Conservation (phyloP, 2,797 vertebrate species). For the Chiloscyllium punctatum region DNA sequence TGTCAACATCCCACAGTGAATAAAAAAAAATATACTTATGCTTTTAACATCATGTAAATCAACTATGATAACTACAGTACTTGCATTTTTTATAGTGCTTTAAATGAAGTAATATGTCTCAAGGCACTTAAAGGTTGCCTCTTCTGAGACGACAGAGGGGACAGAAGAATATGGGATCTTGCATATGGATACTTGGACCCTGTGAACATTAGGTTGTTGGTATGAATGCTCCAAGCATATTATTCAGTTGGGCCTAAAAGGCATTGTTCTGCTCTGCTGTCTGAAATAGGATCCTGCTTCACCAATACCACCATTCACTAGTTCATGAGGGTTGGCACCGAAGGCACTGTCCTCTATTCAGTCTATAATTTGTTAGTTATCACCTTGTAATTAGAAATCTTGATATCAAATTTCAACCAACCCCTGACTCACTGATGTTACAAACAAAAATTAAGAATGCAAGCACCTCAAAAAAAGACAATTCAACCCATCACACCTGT, state of each 20-base stretch:
- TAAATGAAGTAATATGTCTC: background rate
- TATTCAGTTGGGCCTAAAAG: background rate
- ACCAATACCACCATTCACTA: background rate
- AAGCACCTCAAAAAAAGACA: background rate
- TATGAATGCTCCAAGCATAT: background rate
- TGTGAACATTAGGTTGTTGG: background rate
- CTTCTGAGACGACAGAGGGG: background rate
- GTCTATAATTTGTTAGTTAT: background rate
- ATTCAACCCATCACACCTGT: background rate
- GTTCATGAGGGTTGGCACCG: background rate
- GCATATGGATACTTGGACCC: background rate
- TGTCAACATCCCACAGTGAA: too few relatives aligned
- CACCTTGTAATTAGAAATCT: background rate
- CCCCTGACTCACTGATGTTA: background rate
- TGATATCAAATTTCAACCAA: background rate
- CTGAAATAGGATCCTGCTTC: background rate
- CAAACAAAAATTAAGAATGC: background rate
- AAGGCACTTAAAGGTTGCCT: background rate
- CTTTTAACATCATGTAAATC: constrained; percentile 7
- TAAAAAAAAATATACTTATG: too few relatives aligned
- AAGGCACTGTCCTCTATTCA: background rate
- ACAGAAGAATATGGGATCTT: background rate
- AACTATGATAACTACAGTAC: background rate
- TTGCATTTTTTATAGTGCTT: background rate
- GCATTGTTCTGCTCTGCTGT: background rate